A percentile compares a stretch with the other conserved stretches of the same genome.
phyloP scores from a whole-genome alignment of 2,113 vertebrate species.

The Campylomormyrus numenius region DNA sequence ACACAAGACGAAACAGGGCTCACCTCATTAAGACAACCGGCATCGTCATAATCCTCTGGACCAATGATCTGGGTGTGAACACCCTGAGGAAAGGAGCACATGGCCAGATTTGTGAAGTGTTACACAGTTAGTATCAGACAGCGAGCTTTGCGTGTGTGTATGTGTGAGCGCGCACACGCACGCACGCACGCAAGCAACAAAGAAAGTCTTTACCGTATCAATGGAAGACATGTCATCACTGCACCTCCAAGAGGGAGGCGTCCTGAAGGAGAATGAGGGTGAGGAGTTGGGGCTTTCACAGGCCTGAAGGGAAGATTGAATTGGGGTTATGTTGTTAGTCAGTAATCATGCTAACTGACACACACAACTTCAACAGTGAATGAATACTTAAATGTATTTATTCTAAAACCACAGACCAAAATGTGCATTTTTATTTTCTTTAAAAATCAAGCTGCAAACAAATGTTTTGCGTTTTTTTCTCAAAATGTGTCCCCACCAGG shows the following conservation, averaged over 20 bases:
- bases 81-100: constrained; percentile 35
- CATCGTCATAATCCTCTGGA: constrained; percentile 79
- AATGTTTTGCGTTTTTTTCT: neutral
- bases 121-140: neutral
- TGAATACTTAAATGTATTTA: neutral
- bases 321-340: neutral
- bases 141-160: neutral
- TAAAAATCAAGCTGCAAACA: neutral
- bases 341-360: neutral
- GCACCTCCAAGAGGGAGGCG: constrained; percentile 60
- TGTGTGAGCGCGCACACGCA: too few relatives aligned
- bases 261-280: constrained; percentile 57
- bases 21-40: constrained; percentile 57
- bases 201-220: constrained; percentile 65
- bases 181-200: neutral
- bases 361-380: neutral
- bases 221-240: constrained; percentile 54
- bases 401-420: neutral
- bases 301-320: constrained; percentile 37
- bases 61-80: constrained; percentile 73
- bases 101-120: neutral
- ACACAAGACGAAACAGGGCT: constrained; percentile 20
- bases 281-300: constrained; percentile 79
- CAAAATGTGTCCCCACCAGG: neutral
- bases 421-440: neutral